These are phyloP conservation scores for Hybos culiciformis DNA, from an alignment of 2,888 invertebrate genomes.

Conservation along the genomic window DNA sequence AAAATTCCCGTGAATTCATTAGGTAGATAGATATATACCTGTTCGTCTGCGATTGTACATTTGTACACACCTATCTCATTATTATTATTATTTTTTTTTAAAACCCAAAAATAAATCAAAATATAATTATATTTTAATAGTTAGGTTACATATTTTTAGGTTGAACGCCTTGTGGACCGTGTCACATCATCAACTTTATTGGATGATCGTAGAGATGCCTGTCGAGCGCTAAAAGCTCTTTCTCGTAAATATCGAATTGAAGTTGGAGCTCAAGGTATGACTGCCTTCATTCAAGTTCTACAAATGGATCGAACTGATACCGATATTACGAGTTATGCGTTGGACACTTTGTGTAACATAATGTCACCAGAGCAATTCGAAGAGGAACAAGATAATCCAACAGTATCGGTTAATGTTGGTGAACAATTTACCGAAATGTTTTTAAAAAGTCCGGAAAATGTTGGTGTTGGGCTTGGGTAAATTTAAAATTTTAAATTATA, in stretches of 20 bases:
- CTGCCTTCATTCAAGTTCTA: constrained; percentile 63
- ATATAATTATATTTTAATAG: constrained; percentile 6
- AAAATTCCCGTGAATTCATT: too few species aligned
- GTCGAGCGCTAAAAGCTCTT: constrained; percentile 81
- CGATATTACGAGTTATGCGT: constrained; percentile 81
- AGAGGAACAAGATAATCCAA: constrained; percentile 59
- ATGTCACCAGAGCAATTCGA: constrained; percentile 69
- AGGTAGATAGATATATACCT: too few species aligned
- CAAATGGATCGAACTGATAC: constrained; percentile 79
- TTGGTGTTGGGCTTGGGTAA: constrained; percentile 63
- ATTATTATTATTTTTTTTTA: constrained; percentile 9
- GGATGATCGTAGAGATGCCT: constrained; percentile 92
- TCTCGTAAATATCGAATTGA: constrained; percentile 87
- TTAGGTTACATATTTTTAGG: constrained; percentile 41
- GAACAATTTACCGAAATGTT: constrained; percentile 96
- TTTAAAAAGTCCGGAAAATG: constrained; percentile 76
- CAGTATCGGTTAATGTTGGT: constrained; percentile 57
- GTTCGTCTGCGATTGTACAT: constrained; percentile 1
- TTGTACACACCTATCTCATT: constrained; percentile 4
- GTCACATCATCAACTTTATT: constrained; percentile 83
- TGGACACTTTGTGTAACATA: constrained; percentile 86
- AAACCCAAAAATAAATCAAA: constrained; percentile 5
- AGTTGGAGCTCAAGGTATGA: constrained; percentile 88
- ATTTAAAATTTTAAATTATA: too few species aligned
- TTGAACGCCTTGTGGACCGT: constrained; percentile 86